phyloP scores from a whole-genome alignment of 35 echinoderm and acorn worm genomes.

The Amphiura filiformis region DNA sequence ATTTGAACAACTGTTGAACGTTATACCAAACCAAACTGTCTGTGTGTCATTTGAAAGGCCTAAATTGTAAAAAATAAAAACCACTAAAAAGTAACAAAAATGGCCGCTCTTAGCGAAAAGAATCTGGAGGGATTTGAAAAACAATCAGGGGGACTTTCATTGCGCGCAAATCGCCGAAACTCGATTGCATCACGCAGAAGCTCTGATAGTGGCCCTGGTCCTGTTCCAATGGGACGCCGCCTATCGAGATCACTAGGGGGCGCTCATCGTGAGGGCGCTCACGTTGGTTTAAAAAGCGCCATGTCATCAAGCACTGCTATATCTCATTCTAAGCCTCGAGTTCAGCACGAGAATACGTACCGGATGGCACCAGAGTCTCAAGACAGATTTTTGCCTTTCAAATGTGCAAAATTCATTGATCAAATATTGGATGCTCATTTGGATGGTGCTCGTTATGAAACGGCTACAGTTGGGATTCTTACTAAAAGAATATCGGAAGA shows the following conservation, averaged over 20 bases:
- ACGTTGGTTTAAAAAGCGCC: slow-evolving; percentile 14
- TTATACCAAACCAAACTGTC: too few relatives aligned
- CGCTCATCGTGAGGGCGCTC: slow-evolving; percentile 22
- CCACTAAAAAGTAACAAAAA: too few relatives aligned
- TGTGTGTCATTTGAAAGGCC: too few relatives aligned
- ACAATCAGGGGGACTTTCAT: slow-evolving; percentile 28
- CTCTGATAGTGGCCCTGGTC: slow-evolving; percentile 40
- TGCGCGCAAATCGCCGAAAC: slow-evolving; percentile 15
- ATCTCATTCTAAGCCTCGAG: slow-evolving; percentile 48
- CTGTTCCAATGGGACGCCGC: slow-evolving; percentile 43
- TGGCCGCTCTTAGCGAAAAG: slow-evolving; percentile 50
- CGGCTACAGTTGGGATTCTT: slow-evolving; percentile 63
- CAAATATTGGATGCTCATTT: slow-evolving; percentile 54
- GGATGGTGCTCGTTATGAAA: slow-evolving; percentile 63
- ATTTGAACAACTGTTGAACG: too few relatives aligned
- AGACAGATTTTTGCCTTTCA: slow-evolving; percentile 45
- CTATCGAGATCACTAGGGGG: slow-evolving; percentile 60
- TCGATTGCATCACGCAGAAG: slow-evolving; percentile 67
- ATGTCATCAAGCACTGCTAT: slow-evolving; percentile 43
- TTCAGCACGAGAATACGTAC: slow-evolving; percentile 88
- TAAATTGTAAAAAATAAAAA: too few relatives aligned
- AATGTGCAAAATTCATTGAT: slow-evolving; percentile 43
- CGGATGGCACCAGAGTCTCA: slow-evolving; percentile 78
- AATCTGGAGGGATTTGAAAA: slow-evolving; percentile 74
- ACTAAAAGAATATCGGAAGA: slow-evolving; percentile 79